Evolutionary conservation across 2,888 invertebrate species (phyloP).

Genomic region (Cyaniris semiargus): DNA sequence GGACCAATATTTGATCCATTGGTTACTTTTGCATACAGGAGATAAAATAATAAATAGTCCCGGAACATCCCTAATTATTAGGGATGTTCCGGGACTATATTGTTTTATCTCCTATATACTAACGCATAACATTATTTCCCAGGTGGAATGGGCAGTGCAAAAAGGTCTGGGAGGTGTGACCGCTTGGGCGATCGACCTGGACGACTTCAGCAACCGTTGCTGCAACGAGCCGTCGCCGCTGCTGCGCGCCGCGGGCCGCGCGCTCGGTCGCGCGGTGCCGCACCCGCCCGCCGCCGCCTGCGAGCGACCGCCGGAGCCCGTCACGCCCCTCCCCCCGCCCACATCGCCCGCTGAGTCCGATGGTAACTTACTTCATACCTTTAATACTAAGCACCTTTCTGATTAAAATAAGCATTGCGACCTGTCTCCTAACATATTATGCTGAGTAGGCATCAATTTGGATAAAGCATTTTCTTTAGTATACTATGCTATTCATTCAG

Average conservation of each 20-base stretch:
- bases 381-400: not conserved
- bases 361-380: slow-evolving; percentile 49
- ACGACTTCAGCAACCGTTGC: slow-evolving; percentile 92
- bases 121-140: not conserved
- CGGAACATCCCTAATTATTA: no score
- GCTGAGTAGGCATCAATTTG: no score
- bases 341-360: slow-evolving; percentile 77
- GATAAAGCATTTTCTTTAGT: no score
- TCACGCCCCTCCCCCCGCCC: slow-evolving; percentile 88
- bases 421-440: no score
- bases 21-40: no score
- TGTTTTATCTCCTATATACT: no score
- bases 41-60: no score
- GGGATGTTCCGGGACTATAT: no score
- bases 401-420: no score
- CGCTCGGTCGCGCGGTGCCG: slow-evolving; percentile 82
- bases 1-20: no score
- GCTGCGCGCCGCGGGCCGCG: slow-evolving; percentile 87
- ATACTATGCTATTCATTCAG: no score
- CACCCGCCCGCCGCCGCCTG: slow-evolving; percentile 80
- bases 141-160: slow-evolving; percentile 86
- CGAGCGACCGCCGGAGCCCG: slow-evolving; percentile 84
- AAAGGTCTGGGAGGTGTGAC: slow-evolving; percentile 90
- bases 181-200: slow-evolving; percentile 93
- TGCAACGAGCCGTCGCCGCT: slow-evolving; percentile 90